A percentile compares a stretch with the other conserved stretches of the same genome.
These are phyloP conservation scores for Crocodylus rhombifer DNA, from an alignment of 2,797 vertebrate species.

Conservation along the genomic window DNA sequence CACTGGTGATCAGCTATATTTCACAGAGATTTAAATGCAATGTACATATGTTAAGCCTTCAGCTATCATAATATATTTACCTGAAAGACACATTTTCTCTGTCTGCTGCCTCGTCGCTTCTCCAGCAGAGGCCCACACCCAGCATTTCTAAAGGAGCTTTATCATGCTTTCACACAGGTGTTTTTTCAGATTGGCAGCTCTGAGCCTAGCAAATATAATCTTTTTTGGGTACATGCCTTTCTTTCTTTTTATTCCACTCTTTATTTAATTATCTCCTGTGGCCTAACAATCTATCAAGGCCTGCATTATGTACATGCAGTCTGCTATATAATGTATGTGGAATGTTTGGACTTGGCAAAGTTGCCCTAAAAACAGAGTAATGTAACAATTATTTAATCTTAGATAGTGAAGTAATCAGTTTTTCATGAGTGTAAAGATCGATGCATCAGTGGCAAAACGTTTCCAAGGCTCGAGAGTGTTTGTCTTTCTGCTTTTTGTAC, in stretches of 20 bases:
- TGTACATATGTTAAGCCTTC: too few species aligned
- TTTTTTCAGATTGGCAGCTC: background rate
- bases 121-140: too few species aligned
- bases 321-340: background rate
- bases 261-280: background rate
- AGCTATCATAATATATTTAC: too few species aligned
- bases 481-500: background rate
- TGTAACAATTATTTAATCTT: background rate
- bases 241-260: background rate
- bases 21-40: background rate
- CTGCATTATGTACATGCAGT: background rate
- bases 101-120: too few species aligned
- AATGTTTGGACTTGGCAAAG: background rate
- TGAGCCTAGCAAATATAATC: background rate
- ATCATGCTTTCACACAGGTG: too few species aligned
- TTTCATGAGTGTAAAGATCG: background rate
- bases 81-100: too few species aligned
- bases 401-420: background rate
- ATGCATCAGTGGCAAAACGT: background rate
- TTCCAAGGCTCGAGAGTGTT: background rate
- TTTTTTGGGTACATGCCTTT: background rate
- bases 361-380: background rate
- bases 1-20: background rate
- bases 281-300: background rate
- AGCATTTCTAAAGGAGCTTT: too few species aligned